These are phyloP conservation scores for Hemibagrus wyckioides DNA, from an alignment of 2,113 vertebrate genomes.

Conservation along the genomic window DNA sequence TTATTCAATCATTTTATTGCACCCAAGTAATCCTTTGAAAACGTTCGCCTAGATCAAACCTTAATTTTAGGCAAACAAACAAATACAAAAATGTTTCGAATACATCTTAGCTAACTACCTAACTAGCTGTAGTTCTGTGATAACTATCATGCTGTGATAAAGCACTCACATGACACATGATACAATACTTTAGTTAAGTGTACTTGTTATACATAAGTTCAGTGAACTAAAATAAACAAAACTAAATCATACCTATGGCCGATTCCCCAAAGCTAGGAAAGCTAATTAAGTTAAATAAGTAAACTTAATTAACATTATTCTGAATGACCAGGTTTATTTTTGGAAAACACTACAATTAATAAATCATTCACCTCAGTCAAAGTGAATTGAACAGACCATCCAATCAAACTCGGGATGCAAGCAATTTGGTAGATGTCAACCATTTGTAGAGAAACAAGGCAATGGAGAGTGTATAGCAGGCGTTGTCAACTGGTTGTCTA, in stretches of 20 bases:
- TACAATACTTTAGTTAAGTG: neutral
- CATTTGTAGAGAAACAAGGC: neutral
- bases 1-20: conserved; percentile 43
- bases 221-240: neutral
- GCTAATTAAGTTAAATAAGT: neutral
- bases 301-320: neutral
- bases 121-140: neutral
- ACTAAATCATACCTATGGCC: neutral
- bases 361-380: neutral
- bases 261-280: neutral
- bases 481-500: neutral
- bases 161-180: neutral
- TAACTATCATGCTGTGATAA: neutral
- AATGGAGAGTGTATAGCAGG: neutral
- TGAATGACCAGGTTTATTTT: neutral
- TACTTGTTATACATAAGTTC: neutral
- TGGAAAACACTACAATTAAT: neutral
- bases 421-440: neutral
- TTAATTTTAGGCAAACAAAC: neutral
- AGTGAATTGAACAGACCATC: neutral
- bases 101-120: neutral
- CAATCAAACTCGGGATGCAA: neutral
- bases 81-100: neutral
- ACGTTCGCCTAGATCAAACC: neutral
- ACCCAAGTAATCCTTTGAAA: conserved; percentile 16